phyloP scores from a whole-genome alignment of 2,113 vertebrate species.

The Larimichthys crocea region DNA sequence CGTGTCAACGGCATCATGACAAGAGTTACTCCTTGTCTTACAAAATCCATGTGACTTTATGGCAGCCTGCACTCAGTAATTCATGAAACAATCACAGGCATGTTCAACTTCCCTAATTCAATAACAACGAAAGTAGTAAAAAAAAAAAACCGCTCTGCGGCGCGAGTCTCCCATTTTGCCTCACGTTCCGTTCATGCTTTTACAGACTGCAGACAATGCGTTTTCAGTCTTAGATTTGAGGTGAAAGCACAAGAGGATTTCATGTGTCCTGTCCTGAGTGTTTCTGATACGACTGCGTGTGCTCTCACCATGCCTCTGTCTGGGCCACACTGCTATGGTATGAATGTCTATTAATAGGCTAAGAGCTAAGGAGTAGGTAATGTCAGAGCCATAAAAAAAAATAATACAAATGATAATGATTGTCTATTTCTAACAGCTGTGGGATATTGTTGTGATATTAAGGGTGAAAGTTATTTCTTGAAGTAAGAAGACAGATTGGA shows the following conservation, averaged over 20 bases:
- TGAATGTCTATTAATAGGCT: constrained; percentile 64
- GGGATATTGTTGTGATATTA: neutral
- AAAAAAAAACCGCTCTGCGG: constrained; percentile 3
- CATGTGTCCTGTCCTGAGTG: constrained; percentile 13
- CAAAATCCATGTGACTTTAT: constrained; percentile 30
- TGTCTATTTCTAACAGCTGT: neutral
- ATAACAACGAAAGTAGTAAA: constrained; percentile 51
- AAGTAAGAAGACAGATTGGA: neutral
- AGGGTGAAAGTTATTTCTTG: neutral
- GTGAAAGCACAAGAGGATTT: constrained; percentile 11
- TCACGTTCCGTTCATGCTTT: constrained; percentile 25
- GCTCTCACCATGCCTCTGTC: constrained; percentile 20
- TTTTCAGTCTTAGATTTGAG: constrained; percentile 32
- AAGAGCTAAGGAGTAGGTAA: constrained; percentile 37
- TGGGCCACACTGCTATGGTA: constrained; percentile 42
- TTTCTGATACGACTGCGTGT: constrained; percentile 42
- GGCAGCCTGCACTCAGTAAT: constrained; percentile 20
- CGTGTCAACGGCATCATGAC: constrained; percentile 21
- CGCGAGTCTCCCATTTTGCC: constrained; percentile 14
- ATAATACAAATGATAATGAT: neutral
- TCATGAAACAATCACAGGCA: constrained; percentile 56
- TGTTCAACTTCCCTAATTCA: constrained; percentile 65
- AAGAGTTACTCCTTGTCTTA: neutral
- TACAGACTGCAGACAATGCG: constrained; percentile 20
- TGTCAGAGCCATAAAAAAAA: constrained; percentile 28